Evolutionary conservation across 2,888 invertebrate genomes (phyloP).

Genomic region (Agriopis leucophaearia): DNA sequence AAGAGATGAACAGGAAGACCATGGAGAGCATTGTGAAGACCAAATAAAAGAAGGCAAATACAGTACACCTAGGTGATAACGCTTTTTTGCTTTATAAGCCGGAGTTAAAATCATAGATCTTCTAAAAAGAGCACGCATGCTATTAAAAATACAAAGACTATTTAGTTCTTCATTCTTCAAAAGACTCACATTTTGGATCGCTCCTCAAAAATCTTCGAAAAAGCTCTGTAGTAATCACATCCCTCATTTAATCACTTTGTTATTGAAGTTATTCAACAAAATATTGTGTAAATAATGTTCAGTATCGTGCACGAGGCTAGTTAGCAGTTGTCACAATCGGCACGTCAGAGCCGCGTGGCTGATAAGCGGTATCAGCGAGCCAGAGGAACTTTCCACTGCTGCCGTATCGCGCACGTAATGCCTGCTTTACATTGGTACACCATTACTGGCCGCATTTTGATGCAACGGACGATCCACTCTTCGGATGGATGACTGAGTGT

Average conservation of each 20-base stretch:
- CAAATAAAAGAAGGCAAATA: no score
- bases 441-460: not conserved
- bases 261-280: slow-evolving; percentile 9
- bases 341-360: slow-evolving; percentile 61
- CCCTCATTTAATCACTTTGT: not conserved
- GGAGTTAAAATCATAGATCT: no score
- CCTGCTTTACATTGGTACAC: slow-evolving; percentile 36
- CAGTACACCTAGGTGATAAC: no score
- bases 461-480: not conserved
- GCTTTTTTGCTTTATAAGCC: no score
- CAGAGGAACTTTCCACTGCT: slow-evolving; percentile 66
- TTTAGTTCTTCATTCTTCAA: not conserved
- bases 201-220: not conserved
- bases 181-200: not conserved
- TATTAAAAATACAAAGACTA: no score
- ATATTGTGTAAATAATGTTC: slow-evolving; percentile 20
- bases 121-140: no score
- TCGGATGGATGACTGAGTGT: not conserved
- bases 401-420: slow-evolving; percentile 54
- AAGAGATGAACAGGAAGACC: no score
- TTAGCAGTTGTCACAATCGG: slow-evolving; percentile 51
- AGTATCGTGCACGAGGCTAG: slow-evolving; percentile 20
- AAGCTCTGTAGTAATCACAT: not conserved
- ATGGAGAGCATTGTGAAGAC: no score
- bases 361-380: slow-evolving; percentile 62